Evolutionary conservation across 2,113 vertebrate genomes (phyloP), one percentile per base, ranked within the genome.

Genomic region (Pomatorhinus ruficollis): DNA sequence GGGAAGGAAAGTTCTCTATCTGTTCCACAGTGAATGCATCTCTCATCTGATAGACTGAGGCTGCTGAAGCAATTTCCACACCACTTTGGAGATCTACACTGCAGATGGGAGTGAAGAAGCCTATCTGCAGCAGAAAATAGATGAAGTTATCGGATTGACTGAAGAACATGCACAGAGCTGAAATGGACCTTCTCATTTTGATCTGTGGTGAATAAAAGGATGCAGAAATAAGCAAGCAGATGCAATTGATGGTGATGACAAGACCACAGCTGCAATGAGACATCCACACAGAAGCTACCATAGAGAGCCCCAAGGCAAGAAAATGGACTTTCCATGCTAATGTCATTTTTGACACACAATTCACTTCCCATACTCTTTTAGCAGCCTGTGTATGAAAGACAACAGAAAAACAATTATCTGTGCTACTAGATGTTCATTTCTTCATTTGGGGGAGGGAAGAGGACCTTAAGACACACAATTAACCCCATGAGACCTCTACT

Each of bases 141-240:
- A 35, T 44, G 15, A 79, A 71, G 61, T n/a, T 83, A 49, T 7
- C 56, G 60, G 28, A 65, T n/a, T 11, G 3, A 39, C 59, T 42
- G 63, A 39, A 78, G 57, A 88, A 85, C n/a, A 31, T 3, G 11
- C 44, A 52, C 19, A 60, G 12, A 79, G 31, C 33, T 91, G 70
- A 84, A 96, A 71, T 11, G 17, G 33, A 87, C n/a, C 47, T 93
- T 78, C 75, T 61, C 33, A 9, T 60, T 80, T 85, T 79, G 31
- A 30, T 61, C 24, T 54, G 49, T 40, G 39, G 12, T 56, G 63
- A 71, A 86, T 65, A 87, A 68, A 79, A 87, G 69, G 49, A 61
- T 56, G 60, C n/a, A 89, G 56, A 94, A 94, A 94, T 45, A 86
- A 94, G 68, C 68, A 96, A 95, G 75, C 20, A 13, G 56, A 79